A percentile compares a stretch with the other conserved stretches of the same genome.
phyloP scores from a whole-genome alignment of 1,140 invertebrate genomes.

The Drosophila arawakana region DNA sequence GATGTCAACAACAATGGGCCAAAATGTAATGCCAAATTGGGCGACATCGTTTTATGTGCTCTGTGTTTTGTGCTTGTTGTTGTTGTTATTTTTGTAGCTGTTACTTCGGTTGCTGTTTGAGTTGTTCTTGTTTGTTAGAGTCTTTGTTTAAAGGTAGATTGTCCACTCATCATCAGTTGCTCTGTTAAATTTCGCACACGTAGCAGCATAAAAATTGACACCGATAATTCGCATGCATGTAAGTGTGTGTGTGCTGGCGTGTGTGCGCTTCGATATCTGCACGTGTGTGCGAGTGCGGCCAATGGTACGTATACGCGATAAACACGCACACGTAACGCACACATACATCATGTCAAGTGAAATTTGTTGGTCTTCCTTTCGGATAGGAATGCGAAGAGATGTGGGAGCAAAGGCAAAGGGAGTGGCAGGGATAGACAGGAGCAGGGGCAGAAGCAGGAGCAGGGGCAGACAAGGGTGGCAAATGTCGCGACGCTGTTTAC shows the following conservation, averaged over 20 bases:
- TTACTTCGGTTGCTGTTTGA: slow-evolving; percentile 14
- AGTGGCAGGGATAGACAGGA: slow-evolving; percentile 9
- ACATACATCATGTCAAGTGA: slow-evolving; percentile 72
- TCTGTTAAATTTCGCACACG: slow-evolving; percentile 79
- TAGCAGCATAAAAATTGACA: slow-evolving; percentile 83
- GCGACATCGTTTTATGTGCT: slow-evolving; percentile 69
- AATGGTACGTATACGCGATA: slow-evolving; percentile 74
- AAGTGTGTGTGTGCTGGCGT: slow-evolving; percentile 1
- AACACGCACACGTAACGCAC: slow-evolving; percentile 76
- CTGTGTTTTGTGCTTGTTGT: slow-evolving; percentile 21
- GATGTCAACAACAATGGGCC: slow-evolving; percentile 64
- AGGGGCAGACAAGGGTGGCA: neutral
- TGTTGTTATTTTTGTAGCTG: slow-evolving; percentile 18
- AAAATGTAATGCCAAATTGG: slow-evolving; percentile 76
- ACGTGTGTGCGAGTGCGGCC: slow-evolving; percentile 24
- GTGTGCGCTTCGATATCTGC: neutral
- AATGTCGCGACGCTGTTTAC: slow-evolving; percentile 80
- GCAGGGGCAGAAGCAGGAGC: neutral
- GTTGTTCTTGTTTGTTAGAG: slow-evolving; percentile 12
- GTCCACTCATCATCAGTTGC: slow-evolving; percentile 76
- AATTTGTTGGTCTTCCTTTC: slow-evolving; percentile 58
- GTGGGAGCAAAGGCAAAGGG: neutral
- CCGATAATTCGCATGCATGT: slow-evolving; percentile 69
- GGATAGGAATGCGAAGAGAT: neutral
- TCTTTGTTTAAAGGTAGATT: slow-evolving; percentile 43